phyloP scores from a whole-genome alignment of 2,888 invertebrate genomes.

The Sabatieria punctata region DNA sequence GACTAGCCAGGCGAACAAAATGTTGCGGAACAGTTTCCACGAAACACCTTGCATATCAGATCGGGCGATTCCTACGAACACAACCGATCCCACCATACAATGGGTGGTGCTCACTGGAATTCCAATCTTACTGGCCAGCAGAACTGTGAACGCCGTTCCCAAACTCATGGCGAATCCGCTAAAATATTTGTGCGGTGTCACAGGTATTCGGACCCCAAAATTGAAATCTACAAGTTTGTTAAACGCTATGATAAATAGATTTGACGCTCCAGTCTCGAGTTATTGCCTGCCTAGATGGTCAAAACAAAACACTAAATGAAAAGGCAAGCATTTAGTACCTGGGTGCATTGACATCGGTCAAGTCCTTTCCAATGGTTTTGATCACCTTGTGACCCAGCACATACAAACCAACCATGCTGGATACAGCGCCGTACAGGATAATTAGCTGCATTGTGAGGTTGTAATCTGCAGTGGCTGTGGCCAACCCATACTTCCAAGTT shows the following conservation, averaged over 20 bases:
- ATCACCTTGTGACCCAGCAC: conserved; percentile 12
- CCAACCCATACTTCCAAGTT: conserved; percentile 9
- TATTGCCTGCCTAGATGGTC: too few species aligned
- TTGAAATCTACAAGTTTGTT: too few species aligned
- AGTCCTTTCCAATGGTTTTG: conserved; percentile 10
- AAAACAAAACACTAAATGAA: too few species aligned
- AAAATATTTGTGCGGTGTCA: neutral
- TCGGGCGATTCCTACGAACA: conserved; percentile 20
- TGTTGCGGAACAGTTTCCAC: conserved; percentile 10
- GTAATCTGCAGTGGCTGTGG: neutral
- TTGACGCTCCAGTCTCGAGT: too few species aligned
- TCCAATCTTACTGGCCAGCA: conserved; percentile 19
- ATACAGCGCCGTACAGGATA: conserved; percentile 10
- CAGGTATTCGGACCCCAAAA: neutral
- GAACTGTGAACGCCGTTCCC: conserved; percentile 22
- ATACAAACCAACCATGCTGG: conserved; percentile 12
- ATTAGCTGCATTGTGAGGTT: neutral
- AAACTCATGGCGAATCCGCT: conserved; percentile 20
- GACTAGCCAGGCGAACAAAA: conserved; percentile 11
- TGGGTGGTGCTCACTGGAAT: conserved; percentile 20
- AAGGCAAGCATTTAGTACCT: too few species aligned
- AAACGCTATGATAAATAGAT: too few species aligned
- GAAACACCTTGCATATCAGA: conserved; percentile 18
- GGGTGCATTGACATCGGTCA: conserved; percentile 10
- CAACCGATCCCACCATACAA: conserved; percentile 20